A percentile compares a stretch with the other conserved stretches of the same genome.
Evolutionary conservation across 1,140 invertebrate genomes (phyloP).

Genomic region (Arctopsyche grandis): DNA sequence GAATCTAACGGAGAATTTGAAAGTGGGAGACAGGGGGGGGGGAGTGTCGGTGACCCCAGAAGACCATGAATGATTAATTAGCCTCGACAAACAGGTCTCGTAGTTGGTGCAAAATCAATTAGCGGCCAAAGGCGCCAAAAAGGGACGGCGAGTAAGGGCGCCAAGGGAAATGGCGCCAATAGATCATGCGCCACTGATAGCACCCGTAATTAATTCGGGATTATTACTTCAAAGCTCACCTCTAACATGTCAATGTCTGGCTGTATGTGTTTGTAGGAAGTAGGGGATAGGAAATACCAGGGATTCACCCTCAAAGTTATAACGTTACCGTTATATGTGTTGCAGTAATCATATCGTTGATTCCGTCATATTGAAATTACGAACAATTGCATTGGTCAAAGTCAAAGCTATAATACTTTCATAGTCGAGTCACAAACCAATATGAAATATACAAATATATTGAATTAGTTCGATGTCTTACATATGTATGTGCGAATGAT

Average conservation of each 20-base stretch:
- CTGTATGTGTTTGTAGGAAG: neutral
- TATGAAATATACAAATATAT: too few species aligned
- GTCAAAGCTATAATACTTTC: too few species aligned
- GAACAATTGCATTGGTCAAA: too few species aligned
- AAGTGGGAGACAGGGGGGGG: neutral
- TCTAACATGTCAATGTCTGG: neutral
- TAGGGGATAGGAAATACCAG: neutral
- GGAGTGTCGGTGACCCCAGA: slow-evolving; percentile 11
- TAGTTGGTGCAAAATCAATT: slow-evolving; percentile 45
- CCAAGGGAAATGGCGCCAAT: slow-evolving; percentile 1
- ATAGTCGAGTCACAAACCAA: too few species aligned
- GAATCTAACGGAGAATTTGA: too few species aligned
- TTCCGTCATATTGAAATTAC: too few species aligned
- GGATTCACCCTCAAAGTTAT: too few species aligned
- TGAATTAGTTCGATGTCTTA: too few species aligned
- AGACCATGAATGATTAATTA: slow-evolving; percentile 47
- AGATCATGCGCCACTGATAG: slow-evolving; percentile 22
- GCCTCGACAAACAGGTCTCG: slow-evolving; percentile 42
- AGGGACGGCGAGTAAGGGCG: neutral
- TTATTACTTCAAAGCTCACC: slow-evolving; percentile 15
- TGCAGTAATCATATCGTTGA: too few species aligned
- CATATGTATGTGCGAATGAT: too few species aligned
- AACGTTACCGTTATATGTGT: too few species aligned
- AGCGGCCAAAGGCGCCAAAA: slow-evolving; percentile 24
- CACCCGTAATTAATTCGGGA: slow-evolving; percentile 28